Percentiles rank a stretch among this genome's conserved stretches.
Conservation (phyloP, 1,140 invertebrate species). For the Musca domestica region DNA sequence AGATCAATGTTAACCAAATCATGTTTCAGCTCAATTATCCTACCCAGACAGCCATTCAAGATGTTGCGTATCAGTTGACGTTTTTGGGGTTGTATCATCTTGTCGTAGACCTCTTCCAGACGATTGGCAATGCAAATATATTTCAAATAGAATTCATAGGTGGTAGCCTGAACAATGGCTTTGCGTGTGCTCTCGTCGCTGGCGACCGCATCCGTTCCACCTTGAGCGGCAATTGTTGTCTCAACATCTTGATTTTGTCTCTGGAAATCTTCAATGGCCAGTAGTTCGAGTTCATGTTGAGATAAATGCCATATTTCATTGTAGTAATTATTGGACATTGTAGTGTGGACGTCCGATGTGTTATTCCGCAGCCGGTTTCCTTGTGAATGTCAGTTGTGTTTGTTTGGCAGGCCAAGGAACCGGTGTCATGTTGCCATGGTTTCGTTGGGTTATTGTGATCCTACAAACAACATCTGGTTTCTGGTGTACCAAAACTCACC, state of each 20-base stretch:
- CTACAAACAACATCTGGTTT: too few relatives aligned
- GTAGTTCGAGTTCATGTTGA: constrained; percentile 63
- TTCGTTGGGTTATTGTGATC: too few relatives aligned
- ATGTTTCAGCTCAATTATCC: constrained; percentile 75
- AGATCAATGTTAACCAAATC: constrained; percentile 84
- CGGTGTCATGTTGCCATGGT: too few relatives aligned
- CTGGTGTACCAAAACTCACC: too few relatives aligned
- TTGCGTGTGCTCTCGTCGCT: constrained; percentile 31
- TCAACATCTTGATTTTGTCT: constrained; percentile 58
- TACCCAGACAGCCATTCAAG: constrained; percentile 76
- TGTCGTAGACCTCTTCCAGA: constrained; percentile 82
- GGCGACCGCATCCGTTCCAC: constrained; percentile 28
- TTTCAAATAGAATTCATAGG: constrained; percentile 55
- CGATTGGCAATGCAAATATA: constrained; percentile 77
- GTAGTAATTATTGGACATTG: constrained; percentile 73
- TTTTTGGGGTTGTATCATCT: constrained; percentile 91
- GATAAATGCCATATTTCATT: constrained; percentile 66
- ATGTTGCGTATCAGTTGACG: constrained; percentile 73
- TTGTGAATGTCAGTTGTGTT: too few relatives aligned
- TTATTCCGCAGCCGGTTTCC: too few relatives aligned
- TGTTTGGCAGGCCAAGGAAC: too few relatives aligned
- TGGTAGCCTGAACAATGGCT: constrained; percentile 37
- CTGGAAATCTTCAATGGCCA: constrained; percentile 63
- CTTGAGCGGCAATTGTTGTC: constrained; percentile 40
- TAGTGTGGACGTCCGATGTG: not conserved